These are phyloP conservation scores for Miichthys miiuy DNA, from an alignment of 2,797 vertebrate genomes.

Conservation along the genomic window DNA sequence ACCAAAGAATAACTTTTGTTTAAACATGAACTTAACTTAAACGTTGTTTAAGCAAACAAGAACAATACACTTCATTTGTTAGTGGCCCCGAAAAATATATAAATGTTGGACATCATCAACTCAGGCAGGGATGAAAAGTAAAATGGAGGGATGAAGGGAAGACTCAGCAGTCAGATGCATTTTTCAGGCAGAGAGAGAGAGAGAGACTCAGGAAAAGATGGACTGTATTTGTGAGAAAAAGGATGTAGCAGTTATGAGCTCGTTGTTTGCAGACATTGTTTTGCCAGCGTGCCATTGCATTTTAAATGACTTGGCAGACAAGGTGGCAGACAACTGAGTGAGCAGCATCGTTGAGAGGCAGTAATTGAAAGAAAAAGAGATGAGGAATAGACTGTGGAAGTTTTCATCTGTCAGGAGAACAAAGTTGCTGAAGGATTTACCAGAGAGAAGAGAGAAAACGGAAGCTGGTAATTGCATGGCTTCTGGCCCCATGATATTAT, in stretches of 20 bases:
- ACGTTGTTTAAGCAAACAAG: not conserved
- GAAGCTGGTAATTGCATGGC: slow-evolving; percentile 73
- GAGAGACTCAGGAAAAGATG: slow-evolving; percentile 19
- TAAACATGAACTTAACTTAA: too few species aligned
- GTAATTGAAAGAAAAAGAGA: slow-evolving; percentile 65
- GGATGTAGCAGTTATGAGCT: slow-evolving; percentile 54
- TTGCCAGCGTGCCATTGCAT: slow-evolving; percentile 57
- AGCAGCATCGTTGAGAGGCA: slow-evolving; percentile 49
- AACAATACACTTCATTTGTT: slow-evolving; percentile 49
- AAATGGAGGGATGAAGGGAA: slow-evolving; percentile 26
- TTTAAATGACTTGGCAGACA: slow-evolving; percentile 58
- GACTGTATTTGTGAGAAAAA: slow-evolving; percentile 23
- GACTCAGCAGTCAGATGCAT: slow-evolving; percentile 27
- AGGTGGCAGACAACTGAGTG: slow-evolving; percentile 53
- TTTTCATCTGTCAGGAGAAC: slow-evolving; percentile 60
- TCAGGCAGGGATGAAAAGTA: slow-evolving; percentile 19
- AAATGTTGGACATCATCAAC: slow-evolving; percentile 19
- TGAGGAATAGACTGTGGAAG: slow-evolving; percentile 50
- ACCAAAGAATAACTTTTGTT: not conserved
- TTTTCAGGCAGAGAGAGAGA: slow-evolving; percentile 18
- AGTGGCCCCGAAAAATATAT: slow-evolving; percentile 19
- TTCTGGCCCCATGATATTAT: slow-evolving; percentile 68
- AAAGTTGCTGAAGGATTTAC: slow-evolving; percentile 67
- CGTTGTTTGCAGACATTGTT: slow-evolving; percentile 65
- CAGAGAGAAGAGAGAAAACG: slow-evolving; percentile 51